phyloP scores from a whole-genome alignment of 1,140 invertebrate genomes.

The Acromyrmex heyeri region DNA sequence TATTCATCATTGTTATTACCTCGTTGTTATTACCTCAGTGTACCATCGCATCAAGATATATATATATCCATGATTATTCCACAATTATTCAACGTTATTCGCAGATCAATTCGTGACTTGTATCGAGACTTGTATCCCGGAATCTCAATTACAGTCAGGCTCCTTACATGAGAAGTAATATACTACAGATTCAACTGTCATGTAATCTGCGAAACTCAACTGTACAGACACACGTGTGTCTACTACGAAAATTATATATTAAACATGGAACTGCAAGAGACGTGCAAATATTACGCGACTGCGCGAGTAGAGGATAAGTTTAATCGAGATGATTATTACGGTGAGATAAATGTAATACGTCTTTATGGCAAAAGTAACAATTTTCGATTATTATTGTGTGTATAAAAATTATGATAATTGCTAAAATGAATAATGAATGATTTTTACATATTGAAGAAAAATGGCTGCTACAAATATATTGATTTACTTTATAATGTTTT shows the following conservation, averaged over 20 bases:
- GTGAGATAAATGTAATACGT: slow-evolving; percentile 14
- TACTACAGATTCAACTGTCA: slow-evolving; percentile 42
- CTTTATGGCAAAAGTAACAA: slow-evolving; percentile 2
- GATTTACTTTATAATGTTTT: background rate
- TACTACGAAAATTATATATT: slow-evolving; percentile 49
- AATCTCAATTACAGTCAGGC: slow-evolving; percentile 51
- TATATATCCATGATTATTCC: slow-evolving; percentile 27
- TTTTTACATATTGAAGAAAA: background rate
- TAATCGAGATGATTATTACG: slow-evolving; percentile 37
- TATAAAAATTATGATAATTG: background rate
- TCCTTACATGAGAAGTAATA: slow-evolving; percentile 45
- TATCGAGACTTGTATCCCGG: slow-evolving; percentile 40
- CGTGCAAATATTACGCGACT: slow-evolving; percentile 41
- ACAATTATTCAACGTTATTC: slow-evolving; percentile 47
- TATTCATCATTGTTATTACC: background rate
- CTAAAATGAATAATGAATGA: background rate
- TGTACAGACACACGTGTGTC: slow-evolving; percentile 14
- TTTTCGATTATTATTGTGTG: background rate
- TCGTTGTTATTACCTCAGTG: background rate
- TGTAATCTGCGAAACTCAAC: slow-evolving; percentile 27
- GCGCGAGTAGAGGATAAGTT: slow-evolving; percentile 28
- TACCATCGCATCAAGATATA: background rate
- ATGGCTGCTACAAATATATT: background rate
- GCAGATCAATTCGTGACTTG: slow-evolving; percentile 42
- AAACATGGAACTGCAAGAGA: slow-evolving; percentile 50